phyloP scores from a whole-genome alignment of 1,140 invertebrate genomes.

The Diorhabda elongata region DNA sequence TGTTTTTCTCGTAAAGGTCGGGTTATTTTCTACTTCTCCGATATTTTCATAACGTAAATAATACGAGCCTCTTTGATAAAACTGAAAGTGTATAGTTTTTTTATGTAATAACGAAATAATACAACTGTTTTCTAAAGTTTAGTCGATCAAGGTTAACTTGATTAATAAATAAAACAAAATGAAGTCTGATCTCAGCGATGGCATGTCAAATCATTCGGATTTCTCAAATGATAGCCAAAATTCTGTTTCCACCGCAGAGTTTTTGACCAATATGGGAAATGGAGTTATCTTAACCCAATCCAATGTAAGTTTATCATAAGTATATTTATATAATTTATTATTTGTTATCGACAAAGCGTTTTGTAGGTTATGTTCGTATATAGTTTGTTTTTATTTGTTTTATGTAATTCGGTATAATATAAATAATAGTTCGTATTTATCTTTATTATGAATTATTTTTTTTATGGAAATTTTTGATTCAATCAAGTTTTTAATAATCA shows the following conservation, averaged over 20 bases:
- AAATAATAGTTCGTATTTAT: too few species aligned
- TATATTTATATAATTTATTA: background rate
- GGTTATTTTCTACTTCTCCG: conserved; percentile 16
- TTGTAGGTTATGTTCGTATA: conserved; percentile 4
- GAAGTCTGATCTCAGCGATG: conserved; percentile 44
- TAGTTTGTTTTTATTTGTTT: background rate
- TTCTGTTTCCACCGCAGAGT: conserved; percentile 40
- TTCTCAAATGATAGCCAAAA: conserved; percentile 46
- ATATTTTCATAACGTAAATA: conserved; percentile 10
- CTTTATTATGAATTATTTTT: too few species aligned
- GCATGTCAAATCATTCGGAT: conserved; percentile 45
- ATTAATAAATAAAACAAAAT: conserved; percentile 23
- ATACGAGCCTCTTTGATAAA: conserved; percentile 9
- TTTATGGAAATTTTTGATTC: too few species aligned
- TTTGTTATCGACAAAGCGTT: background rate
- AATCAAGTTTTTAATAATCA: too few species aligned
- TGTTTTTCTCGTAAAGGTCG: conserved; percentile 24
- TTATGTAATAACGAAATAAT: background rate
- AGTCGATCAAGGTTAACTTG: conserved; percentile 9
- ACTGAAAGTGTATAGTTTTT: conserved; percentile 14
- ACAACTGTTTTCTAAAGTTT: conserved; percentile 13
- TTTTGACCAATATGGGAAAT: conserved; percentile 38
- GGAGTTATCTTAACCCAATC: conserved; percentile 34
- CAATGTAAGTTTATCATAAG: conserved; percentile 24
- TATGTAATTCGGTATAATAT: too few species aligned